A percentile compares a stretch with the other conserved stretches of the same genome.
phyloP scores from a whole-genome alignment of 2,888 invertebrate species.

The Rambutsinella grinnellia region DNA sequence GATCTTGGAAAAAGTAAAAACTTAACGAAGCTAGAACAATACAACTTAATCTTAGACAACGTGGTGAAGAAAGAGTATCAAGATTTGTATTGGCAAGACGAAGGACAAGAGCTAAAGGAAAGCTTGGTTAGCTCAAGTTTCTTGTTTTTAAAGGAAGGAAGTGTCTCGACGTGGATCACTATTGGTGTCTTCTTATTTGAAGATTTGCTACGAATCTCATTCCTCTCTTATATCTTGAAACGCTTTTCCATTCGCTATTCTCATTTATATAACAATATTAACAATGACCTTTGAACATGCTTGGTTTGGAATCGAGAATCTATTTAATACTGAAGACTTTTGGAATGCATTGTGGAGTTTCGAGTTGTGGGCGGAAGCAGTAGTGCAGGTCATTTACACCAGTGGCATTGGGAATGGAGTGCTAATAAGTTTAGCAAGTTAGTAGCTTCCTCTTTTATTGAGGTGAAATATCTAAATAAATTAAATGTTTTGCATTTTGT shows the following conservation, averaged over 20 bases:
- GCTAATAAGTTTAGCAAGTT: constrained; percentile 56
- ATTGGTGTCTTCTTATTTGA: constrained; percentile 56
- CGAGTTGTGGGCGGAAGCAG: constrained; percentile 58
- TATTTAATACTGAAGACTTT: constrained; percentile 1
- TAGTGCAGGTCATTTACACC: constrained; percentile 57
- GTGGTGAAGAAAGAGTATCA: neutral
- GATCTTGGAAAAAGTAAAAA: neutral
- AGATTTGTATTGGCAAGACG: constrained; percentile 27
- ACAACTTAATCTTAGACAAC: constrained; percentile 10
- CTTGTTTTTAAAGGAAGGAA: constrained; percentile 31
- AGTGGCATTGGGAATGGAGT: constrained; percentile 63
- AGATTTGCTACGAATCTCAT: constrained; percentile 52
- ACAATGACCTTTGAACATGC: constrained; percentile 25
- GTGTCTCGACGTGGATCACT: constrained; percentile 52
- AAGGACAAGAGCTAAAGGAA: constrained; percentile 7
- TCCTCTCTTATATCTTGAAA: constrained; percentile 51
- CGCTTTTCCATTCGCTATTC: constrained; percentile 48
- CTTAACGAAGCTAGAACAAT: neutral
- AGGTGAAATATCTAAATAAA: neutral
- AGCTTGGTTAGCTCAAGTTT: constrained; percentile 28
- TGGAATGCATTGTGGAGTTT: neutral
- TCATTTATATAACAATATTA: constrained; percentile 42
- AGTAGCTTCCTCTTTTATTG: neutral
- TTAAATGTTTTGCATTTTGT: too few species aligned
- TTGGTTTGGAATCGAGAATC: constrained; percentile 13